Evolutionary conservation across 2,797 vertebrate genomes (phyloP).

Genomic region (Lacerta agilis): DNA sequence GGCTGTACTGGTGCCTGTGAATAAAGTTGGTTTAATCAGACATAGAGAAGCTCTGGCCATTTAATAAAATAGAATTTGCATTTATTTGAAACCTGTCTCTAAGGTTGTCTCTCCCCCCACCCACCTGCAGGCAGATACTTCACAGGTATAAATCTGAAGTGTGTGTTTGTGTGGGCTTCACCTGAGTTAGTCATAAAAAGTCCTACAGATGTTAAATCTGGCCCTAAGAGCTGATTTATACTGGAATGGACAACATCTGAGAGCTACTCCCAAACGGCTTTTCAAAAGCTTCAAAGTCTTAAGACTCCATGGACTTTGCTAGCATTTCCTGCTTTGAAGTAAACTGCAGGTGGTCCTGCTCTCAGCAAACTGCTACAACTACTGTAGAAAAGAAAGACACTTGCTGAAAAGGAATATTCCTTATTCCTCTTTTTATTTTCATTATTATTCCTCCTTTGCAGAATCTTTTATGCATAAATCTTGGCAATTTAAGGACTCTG

Average conservation of each 20-base stretch:
- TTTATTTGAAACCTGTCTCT: neutral
- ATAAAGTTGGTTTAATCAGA: neutral
- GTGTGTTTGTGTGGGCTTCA: neutral
- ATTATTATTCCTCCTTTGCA: neutral
- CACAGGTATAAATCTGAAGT: neutral
- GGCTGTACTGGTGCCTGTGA: neutral
- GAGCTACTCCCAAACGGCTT: conserved; percentile 12
- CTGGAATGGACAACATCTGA: conserved; percentile 21
- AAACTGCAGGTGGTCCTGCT: neutral
- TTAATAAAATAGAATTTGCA: conserved; percentile 18
- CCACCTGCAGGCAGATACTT: neutral
- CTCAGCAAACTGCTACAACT: conserved; percentile 26
- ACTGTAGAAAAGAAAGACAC: conserved; percentile 28
- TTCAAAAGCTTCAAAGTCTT: conserved; percentile 36
- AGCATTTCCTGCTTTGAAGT: neutral
- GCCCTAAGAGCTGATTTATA: conserved; percentile 29
- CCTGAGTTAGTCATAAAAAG: neutral
- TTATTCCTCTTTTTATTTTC: neutral
- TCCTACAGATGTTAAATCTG: conserved; percentile 27
- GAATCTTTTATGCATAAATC: neutral
- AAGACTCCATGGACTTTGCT: neutral
- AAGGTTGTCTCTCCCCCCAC: neutral
- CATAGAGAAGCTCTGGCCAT: accelerated
- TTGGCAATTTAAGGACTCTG: neutral
- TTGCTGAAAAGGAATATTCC: neutral